These are phyloP conservation scores for Channallabes apus DNA, from an alignment of 2,797 vertebrate species.

Conservation along the genomic window DNA sequence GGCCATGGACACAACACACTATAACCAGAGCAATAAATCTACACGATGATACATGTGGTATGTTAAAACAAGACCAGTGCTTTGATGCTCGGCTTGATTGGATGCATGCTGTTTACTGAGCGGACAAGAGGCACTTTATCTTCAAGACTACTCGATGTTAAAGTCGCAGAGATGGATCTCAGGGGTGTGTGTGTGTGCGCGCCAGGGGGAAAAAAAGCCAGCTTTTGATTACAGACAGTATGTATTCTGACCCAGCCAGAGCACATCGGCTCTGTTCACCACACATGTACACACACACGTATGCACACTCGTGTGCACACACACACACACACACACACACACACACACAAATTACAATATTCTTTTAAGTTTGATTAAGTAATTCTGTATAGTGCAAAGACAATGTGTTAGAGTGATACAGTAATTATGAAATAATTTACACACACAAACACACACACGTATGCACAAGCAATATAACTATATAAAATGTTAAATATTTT, in stretches of 20 bases:
- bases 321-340: conserved; percentile 1
- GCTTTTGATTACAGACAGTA: conserved; percentile 53
- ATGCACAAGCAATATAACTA: neutral
- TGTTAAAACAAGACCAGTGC: conserved; percentile 53
- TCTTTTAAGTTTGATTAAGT: neutral
- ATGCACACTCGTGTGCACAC: neutral
- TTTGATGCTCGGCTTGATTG: conserved; percentile 55
- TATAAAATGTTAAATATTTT: neutral
- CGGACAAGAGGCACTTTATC: conserved; percentile 53
- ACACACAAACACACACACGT: neutral
- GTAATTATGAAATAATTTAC: neutral
- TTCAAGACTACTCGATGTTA: conserved; percentile 36
- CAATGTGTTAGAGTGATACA: neutral
- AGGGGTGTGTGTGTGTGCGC: conserved; percentile 16
- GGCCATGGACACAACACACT: conserved; percentile 37
- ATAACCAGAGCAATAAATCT: conserved; percentile 49
- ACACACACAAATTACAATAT: neutral
- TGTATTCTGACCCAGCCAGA: conserved; percentile 49
- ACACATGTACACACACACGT: conserved; percentile 27
- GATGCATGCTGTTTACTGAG: conserved; percentile 51
- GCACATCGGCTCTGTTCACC: conserved; percentile 48
- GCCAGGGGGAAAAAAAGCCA: conserved; percentile 5
- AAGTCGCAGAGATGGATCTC: conserved; percentile 48
- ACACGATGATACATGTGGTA: conserved; percentile 51
- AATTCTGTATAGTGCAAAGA: neutral